Conservation (phyloP, 2,113 vertebrate species). For the Mormoops blainvillei region DNA sequence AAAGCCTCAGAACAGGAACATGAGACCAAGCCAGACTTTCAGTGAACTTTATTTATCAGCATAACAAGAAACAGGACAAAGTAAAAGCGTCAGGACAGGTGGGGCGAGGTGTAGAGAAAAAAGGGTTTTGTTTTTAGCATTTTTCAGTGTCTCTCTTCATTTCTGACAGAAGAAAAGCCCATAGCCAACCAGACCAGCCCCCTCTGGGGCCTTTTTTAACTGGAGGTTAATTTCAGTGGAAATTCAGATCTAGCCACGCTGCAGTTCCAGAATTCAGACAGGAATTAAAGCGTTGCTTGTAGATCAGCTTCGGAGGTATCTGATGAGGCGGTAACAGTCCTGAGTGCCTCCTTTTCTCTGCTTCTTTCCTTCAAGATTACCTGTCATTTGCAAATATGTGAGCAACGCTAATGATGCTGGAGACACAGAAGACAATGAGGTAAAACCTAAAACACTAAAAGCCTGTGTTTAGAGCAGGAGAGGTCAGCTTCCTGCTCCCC, state of each 20-base stretch:
- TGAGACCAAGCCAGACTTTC: no score
- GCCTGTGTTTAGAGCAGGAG: background rate
- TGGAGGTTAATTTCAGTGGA: background rate
- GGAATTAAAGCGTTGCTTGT: background rate
- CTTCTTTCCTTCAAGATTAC: background rate
- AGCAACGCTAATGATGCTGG: background rate
- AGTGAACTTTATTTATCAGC: no score
- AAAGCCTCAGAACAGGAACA: no score
- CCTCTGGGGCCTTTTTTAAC: background rate
- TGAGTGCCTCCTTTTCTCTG: background rate
- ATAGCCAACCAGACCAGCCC: background rate
- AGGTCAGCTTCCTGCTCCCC: background rate
- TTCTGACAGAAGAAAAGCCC: background rate
- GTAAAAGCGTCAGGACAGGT: background rate
- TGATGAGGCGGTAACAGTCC: background rate
- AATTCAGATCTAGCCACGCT: background rate
- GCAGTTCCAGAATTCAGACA: background rate
- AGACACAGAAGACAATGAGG: background rate
- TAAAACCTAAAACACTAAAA: background rate
- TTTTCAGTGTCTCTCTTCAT: background rate
- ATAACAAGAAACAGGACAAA: background rate
- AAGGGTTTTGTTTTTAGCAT: background rate
- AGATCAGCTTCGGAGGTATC: background rate
- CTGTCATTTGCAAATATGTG: background rate
- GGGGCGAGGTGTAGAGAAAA: background rate